Evolutionary conservation across 2,888 invertebrate species (phyloP).

Genomic region (Biston betularia): DNA sequence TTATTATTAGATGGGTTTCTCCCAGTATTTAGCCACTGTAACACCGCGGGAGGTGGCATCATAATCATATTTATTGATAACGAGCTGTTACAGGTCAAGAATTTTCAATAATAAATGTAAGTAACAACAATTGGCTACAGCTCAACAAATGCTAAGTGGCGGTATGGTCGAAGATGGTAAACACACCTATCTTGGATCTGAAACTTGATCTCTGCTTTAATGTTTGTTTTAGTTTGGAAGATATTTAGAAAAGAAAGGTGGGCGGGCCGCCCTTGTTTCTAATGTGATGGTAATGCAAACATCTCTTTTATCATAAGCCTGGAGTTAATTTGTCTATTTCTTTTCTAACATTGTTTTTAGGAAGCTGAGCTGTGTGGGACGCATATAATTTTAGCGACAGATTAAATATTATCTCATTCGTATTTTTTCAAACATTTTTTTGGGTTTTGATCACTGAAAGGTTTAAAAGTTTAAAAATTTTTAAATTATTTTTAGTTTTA

Average conservation of each 20-base stretch:
- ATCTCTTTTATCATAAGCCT: conserved; percentile 26
- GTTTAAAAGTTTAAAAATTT: too few relatives aligned
- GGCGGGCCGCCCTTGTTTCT: conserved; percentile 39
- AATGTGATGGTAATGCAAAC: conserved; percentile 37
- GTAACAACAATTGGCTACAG: too few relatives aligned
- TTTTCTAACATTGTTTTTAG: background rate
- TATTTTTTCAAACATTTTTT: background rate
- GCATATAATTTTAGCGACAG: too few relatives aligned
- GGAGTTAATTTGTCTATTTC: conserved; percentile 9
- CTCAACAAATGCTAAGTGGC: too few relatives aligned
- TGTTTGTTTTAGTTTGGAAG: background rate
- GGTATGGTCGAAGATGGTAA: too few relatives aligned
- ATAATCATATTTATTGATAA: too few relatives aligned
- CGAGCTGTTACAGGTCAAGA: too few relatives aligned
- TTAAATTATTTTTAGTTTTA: too few relatives aligned
- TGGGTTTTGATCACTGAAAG: background rate
- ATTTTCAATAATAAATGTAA: too few relatives aligned
- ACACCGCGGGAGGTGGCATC: too few relatives aligned
- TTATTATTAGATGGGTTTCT: too few relatives aligned
- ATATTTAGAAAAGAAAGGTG: conserved; percentile 9
- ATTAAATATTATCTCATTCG: background rate
- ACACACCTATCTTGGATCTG: background rate
- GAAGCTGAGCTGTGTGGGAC: background rate
- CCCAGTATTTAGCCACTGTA: too few relatives aligned
- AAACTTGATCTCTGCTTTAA: background rate